Base-by-base conservation (phyloP, 2,888 invertebrate species). In the Hoplodrina ambigua region DNA sequence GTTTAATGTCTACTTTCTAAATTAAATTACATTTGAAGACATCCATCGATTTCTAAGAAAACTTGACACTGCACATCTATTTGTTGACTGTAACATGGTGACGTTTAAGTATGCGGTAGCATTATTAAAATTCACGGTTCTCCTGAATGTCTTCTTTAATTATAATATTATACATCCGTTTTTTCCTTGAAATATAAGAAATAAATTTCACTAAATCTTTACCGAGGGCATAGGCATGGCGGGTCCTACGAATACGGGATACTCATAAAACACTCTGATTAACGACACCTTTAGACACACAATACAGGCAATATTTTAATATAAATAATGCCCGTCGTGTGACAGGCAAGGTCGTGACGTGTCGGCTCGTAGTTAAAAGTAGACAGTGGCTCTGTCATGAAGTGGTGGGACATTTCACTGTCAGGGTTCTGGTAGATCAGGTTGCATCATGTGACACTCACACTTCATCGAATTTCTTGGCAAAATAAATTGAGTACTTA, bases 391-490 rank as follows among this genome's bases (percentile, higher is more conserved):
- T 20, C 69, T 69, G 75, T 69, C 69, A 68, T 25, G 37, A 62
- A 68, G 73, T 37, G 58, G 61, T 77, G 74, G 77, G 86, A 86
- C 86, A 85, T 80, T 72, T 87, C 92, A 93, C 91, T 92, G 93
- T 92, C 93, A 93, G 88, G 92, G 92, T 86, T 80, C 37, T 55
- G 68, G 63, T 66, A 63, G 78, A 84, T 89, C 87, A 61, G 80
- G 84, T 90, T 87, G 86, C 88, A 83, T 76, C 83, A 69, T 75
- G 82, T 81, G 82, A 80, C 71, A 73, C 50, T 75, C 78, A 77
- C 66, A 56, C 58, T 72, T 30, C 44, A 67, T 66, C 25, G 11
- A 41, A 19, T 69, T 74, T 78, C 58, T 80, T 83, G 74, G 83
- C 78, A 66, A 13, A 44, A 30, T 30, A 17, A 57, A 75, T 55